Conservation (phyloP, 92 coral and sea anemone genomes). For the Siderastrea siderea region DNA sequence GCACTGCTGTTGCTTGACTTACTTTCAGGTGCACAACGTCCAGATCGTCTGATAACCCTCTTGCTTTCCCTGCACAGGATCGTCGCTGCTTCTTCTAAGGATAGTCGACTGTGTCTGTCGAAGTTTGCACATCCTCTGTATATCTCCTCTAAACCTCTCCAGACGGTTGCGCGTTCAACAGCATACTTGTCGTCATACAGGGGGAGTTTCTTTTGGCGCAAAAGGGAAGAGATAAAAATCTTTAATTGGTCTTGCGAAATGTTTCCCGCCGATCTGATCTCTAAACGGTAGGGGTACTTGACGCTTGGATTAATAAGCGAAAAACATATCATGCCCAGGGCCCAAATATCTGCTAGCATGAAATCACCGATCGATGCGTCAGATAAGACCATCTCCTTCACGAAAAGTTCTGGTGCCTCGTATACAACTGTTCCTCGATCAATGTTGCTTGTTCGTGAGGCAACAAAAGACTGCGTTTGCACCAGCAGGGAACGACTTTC, state of each 20-base stretch:
- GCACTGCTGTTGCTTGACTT: conserved; percentile 49
- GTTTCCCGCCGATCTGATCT: conserved; percentile 20
- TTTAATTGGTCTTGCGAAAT: conserved; percentile 37
- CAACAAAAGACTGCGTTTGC: conserved; percentile 7
- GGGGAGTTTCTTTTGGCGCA: conserved; percentile 17
- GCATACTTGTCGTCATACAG: conserved; percentile 23
- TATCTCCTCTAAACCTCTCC: conserved; percentile 40
- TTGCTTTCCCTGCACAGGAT: conserved; percentile 22
- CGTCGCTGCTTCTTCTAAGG: conserved; percentile 41
- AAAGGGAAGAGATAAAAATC: conserved; percentile 19
- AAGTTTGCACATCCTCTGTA: conserved; percentile 34
- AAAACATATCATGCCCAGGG: conserved; percentile 14
- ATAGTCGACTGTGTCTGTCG: conserved; percentile 29
- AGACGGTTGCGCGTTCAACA: conserved; percentile 37
- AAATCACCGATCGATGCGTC: background rate
- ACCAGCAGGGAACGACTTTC: conserved; percentile 4
- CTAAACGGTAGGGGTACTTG: conserved; percentile 18
- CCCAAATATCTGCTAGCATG: conserved; percentile 23
- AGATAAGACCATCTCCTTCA: background rate
- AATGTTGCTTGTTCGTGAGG: background rate
- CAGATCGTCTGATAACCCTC: conserved; percentile 14
- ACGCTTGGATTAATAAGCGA: conserved; percentile 16
- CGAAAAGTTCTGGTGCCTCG: conserved; percentile 25
- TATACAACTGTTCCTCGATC: conserved; percentile 26
- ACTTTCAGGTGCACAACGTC: conserved; percentile 46